Evolutionary conservation across 2,888 invertebrate genomes (phyloP), one percentile per base, ranked within the genome.

Genomic region (Galerucella pusilla): DNA sequence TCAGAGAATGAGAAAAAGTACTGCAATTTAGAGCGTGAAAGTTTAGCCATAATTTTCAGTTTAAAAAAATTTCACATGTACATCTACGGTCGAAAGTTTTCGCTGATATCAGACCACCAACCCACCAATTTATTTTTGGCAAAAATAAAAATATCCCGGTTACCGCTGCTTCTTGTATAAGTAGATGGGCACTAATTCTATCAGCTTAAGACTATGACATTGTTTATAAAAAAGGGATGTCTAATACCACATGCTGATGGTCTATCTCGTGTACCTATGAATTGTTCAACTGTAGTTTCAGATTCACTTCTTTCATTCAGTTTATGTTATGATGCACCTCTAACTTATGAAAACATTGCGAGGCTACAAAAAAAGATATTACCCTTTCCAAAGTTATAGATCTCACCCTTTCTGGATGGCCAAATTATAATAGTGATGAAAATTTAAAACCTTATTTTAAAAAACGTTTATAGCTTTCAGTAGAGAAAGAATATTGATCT

Each of bases 121-220:
- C 78, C 80, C 35, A 65, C 79, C 60, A 79, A 57, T 78, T 73
- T 64, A 79, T 80, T 46, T 79, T 80, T 75, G 77, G 77, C 20
- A 74, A 68, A 73, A 80, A 77, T 69, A 78, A 79, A 68, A 70
- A 74, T 60, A 77, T 79, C 59, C 80, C 78, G 10, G 61, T 71
- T 25, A 71, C 73, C 5, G 46, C 5, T 3, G 46, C 46, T 1
- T 2, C 11, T 1, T 1, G 46, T 1, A 46, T 46, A 7, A 46
- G 3, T 3, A 2, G 46, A 6, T 46, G 46, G 46, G 46, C 46
- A 46, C 2, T 46, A 3, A 46, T 6, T 1, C 1, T 52, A 4
- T 52, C 14, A 9, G 52, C 1, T 5, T n/a, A 52, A 52, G n/a
- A n/a, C n/a, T n/a, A n/a, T n/a, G n/a, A n/a, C n/a, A n/a, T n/a